Base-by-base conservation (phyloP, 2,797 vertebrate genomes). In the Pseudocheirus occidentalis region DNA sequence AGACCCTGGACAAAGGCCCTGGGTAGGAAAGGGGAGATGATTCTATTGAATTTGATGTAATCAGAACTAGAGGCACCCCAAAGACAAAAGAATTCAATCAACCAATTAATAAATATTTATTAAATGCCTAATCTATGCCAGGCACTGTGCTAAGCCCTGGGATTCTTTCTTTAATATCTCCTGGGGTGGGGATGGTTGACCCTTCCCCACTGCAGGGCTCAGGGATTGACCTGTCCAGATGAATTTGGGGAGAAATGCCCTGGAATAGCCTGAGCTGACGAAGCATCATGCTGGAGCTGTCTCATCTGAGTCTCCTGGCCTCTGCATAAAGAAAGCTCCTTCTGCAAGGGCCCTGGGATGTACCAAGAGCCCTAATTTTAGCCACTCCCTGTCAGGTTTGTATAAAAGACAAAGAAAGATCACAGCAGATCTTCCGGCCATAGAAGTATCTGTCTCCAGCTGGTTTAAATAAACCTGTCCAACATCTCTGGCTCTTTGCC, bases 281-380 rank as follows among this genome's bases (percentile, higher is more conserved):
- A 87, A 46, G 1, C 21, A 87, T 87, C 73, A 46, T 46, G 0
- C 73, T 46, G 40, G 40, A 11, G 10, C 73, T 12, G 24, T 24
- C 40, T 87, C 40, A 27, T 87, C 73, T 87, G 73, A 50, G 73
- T 11, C 24, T 50, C 40, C 24, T 50, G 21, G 31, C 40, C 40
- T 50, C 40, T 87, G 9, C 7, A 87, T 87, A 27, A 50, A 81
- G n/a, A 46, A 46, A 50, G 73, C 13, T 87, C 21, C 73, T 87
- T 46, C 21, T 87, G 21, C 40, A 87, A 46, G 9, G 40, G 40
- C 73, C 16, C 73, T 10, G 21, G 40, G 40, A 87, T 46, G 9
- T 87, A 94, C 90, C 91, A 93, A 55, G 31, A 54, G 53, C 29
- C 81, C 93, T 96, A 96, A 94, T 94, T 92, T 93, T 96, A 93